phyloP scores from a whole-genome alignment of 2,113 vertebrate species.

The Setophaga petechia region DNA sequence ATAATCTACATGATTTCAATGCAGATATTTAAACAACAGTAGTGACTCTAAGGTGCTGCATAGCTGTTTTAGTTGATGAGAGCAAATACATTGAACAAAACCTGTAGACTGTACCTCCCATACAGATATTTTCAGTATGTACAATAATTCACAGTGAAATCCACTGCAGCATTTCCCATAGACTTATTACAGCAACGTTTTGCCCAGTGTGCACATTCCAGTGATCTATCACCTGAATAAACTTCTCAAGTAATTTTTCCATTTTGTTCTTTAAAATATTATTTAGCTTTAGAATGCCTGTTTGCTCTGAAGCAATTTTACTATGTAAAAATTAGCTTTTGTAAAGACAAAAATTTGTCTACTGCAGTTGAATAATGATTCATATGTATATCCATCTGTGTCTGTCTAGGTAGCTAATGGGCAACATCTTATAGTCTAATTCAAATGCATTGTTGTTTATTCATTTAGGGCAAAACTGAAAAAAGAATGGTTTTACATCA shows the following conservation, averaged over 20 bases:
- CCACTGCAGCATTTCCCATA: neutral
- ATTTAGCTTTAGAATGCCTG: neutral
- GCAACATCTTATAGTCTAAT: neutral
- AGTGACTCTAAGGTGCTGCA: neutral
- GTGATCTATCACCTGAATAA: neutral
- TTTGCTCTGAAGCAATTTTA: neutral
- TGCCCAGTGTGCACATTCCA: neutral
- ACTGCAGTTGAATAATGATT: neutral
- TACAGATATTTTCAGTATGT: neutral
- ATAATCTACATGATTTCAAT: neutral
- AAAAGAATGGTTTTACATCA: neutral
- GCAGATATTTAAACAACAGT: neutral
- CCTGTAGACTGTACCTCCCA: neutral
- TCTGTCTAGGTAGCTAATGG: neutral
- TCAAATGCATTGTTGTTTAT: neutral
- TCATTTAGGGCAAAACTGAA: neutral
- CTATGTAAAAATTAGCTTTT: neutral
- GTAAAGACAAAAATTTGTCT: neutral
- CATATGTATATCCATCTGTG: neutral
- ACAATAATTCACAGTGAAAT: neutral
- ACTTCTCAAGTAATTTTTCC: neutral
- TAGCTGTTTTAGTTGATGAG: neutral
- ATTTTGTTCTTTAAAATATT: neutral
- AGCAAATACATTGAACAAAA: neutral
- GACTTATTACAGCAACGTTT: neutral